These are phyloP conservation scores for Chionoecetes opilio DNA, from an alignment of 1,140 invertebrate species.

Conservation along the genomic window DNA sequence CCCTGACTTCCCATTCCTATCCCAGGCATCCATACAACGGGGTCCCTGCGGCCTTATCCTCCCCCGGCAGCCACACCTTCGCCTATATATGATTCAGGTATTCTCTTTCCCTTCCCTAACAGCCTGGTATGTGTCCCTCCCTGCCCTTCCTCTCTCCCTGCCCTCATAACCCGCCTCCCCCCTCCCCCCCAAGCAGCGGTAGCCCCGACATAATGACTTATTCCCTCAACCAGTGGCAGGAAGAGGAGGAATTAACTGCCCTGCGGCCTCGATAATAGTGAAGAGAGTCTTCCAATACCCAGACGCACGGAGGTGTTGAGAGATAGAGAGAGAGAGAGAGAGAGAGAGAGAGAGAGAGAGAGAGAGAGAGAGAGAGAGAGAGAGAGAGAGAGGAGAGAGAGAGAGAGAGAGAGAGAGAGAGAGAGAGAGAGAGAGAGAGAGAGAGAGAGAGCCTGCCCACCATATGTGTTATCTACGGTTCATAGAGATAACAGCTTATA, in stretches of 20 bases:
- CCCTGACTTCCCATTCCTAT: too few relatives aligned
- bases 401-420: conserved; percentile 20
- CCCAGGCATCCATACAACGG: too few relatives aligned
- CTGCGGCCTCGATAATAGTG: neutral
- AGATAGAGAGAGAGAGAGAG: conserved; percentile 4
- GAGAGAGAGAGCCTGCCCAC: neutral
- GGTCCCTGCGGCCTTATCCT: too few relatives aligned
- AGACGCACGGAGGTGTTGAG: neutral
- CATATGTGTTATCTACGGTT: neutral
- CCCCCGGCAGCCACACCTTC: neutral
- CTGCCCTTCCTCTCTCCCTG: neutral
- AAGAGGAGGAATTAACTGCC: too few relatives aligned
- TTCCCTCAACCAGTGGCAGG: neutral
- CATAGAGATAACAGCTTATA: neutral
- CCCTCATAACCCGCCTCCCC: neutral
- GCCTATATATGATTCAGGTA: neutral
- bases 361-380: conserved; percentile 21
- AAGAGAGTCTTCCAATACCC: neutral
- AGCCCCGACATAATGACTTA: neutral
- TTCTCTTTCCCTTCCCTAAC: too few relatives aligned
- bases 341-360: conserved; percentile 27
- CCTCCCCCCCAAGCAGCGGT: too few relatives aligned
- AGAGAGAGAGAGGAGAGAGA: too few relatives aligned
- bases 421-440: conserved; percentile 1
- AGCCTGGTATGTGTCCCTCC: too few relatives aligned